These are phyloP conservation scores for Asarcornis scutulata DNA, from an alignment of 2,113 vertebrate genomes.

Conservation along the genomic window DNA sequence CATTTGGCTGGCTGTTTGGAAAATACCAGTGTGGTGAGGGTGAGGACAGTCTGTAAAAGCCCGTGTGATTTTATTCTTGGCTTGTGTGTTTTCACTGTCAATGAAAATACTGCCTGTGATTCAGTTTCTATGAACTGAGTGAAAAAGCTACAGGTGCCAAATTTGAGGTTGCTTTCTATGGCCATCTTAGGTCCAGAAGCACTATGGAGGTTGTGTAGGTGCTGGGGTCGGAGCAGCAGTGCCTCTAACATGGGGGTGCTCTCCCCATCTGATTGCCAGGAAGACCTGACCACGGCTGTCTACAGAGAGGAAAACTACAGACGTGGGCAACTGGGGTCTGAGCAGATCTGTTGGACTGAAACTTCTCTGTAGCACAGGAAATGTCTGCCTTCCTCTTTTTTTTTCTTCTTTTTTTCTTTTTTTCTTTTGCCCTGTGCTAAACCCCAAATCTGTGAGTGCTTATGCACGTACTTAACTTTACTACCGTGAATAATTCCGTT, in stretches of 20 bases:
- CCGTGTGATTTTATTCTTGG: conserved; percentile 7
- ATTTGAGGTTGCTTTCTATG: neutral
- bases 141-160: neutral
- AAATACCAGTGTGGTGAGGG: conserved; percentile 9
- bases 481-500: conserved; percentile 36
- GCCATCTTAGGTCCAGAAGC: neutral
- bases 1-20: neutral
- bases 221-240: neutral
- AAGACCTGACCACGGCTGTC: neutral
- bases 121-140: neutral
- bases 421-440: neutral
- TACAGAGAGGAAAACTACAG: neutral
- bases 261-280: neutral
- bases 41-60: neutral
- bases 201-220: neutral
- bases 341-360: neutral
- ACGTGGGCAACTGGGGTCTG: neutral
- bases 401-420: neutral
- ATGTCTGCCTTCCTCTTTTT: neutral
- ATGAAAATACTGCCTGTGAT: neutral
- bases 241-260: neutral
- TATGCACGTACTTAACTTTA: neutral
- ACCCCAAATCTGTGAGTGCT: neutral
- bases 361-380: neutral
- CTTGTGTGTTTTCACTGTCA: neutral